Evolutionary conservation across 1,140 invertebrate species (phyloP).

Genomic region (Proctacanthus coquilletti): DNA sequence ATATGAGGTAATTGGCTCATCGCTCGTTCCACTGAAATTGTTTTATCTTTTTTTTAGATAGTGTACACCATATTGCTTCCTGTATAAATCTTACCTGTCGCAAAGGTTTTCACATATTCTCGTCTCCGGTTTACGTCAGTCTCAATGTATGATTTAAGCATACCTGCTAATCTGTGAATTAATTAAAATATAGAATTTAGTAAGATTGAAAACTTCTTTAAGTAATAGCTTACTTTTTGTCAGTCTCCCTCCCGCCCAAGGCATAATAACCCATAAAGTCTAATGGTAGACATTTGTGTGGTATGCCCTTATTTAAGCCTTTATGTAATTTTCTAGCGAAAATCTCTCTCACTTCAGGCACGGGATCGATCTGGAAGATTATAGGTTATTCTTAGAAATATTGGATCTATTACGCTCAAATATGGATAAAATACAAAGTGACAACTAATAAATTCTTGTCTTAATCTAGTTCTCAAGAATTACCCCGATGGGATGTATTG

Average conservation of each 20-base stretch:
- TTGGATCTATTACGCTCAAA: not conserved
- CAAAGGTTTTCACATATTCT: slow-evolving; percentile 78
- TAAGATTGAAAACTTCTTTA: too few species aligned
- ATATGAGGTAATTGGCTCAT: slow-evolving; percentile 66
- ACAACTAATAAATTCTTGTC: not conserved
- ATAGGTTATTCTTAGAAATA: slow-evolving; percentile 1
- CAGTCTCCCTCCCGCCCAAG: slow-evolving; percentile 69
- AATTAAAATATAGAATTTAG: slow-evolving; percentile 8
- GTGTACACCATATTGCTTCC: not conserved
- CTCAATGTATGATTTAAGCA: slow-evolving; percentile 23
- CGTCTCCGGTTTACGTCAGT: slow-evolving; percentile 75
- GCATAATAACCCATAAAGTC: slow-evolving; percentile 96
- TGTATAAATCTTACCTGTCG: slow-evolving; percentile 25
- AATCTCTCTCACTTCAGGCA: slow-evolving; percentile 74
- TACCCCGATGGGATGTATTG: too few species aligned
- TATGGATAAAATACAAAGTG: not conserved
- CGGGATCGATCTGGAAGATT: slow-evolving; percentile 51
- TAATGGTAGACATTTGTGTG: slow-evolving; percentile 76
- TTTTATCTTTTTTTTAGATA: slow-evolving; percentile 7
- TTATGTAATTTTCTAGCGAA: slow-evolving; percentile 88
- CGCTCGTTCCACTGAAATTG: slow-evolving; percentile 41
- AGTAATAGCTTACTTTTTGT: slow-evolving; percentile 40
- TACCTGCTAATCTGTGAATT: slow-evolving; percentile 15
- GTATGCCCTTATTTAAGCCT: slow-evolving; percentile 61
- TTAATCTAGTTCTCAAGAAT: too few species aligned